phyloP scores from a whole-genome alignment of 1,140 invertebrate genomes.

The Panagrolaimus sp. region DNA sequence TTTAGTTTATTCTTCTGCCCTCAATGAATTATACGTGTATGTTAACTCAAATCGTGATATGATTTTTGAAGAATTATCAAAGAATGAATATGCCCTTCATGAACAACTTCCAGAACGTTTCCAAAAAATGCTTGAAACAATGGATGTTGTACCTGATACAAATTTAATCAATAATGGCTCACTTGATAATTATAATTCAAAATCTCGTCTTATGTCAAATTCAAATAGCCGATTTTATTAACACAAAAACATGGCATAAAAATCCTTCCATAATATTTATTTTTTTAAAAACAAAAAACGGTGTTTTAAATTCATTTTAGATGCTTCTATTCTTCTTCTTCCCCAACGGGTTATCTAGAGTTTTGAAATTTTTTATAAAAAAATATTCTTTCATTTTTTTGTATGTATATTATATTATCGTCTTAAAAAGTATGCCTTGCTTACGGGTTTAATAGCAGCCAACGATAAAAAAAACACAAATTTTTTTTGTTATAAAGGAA shows the following conservation, averaged over 20 bases:
- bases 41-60: constrained; percentile 55
- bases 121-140: constrained; percentile 45
- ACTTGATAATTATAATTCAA: constrained; percentile 34
- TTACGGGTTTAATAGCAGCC: no score
- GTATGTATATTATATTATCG: no score
- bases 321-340: no score
- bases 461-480: no score
- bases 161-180: constrained; percentile 28
- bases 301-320: no score
- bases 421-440: no score
- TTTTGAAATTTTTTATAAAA: no score
- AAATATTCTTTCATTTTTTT: no score
- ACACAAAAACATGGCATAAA: neutral
- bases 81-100: constrained; percentile 44
- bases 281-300: no score
- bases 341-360: no score
- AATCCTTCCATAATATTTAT: no score
- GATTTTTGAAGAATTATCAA: constrained; percentile 37
- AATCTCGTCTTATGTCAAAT: constrained; percentile 35
- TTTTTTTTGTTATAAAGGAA: no score
- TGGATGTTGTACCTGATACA: constrained; percentile 39
- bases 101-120: constrained; percentile 44
- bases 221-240: constrained; percentile 34
- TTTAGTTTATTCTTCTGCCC: constrained; percentile 45
- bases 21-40: constrained; percentile 57